phyloP scores from a whole-genome alignment of 2,113 vertebrate species.

The Thunnus thynnus region DNA sequence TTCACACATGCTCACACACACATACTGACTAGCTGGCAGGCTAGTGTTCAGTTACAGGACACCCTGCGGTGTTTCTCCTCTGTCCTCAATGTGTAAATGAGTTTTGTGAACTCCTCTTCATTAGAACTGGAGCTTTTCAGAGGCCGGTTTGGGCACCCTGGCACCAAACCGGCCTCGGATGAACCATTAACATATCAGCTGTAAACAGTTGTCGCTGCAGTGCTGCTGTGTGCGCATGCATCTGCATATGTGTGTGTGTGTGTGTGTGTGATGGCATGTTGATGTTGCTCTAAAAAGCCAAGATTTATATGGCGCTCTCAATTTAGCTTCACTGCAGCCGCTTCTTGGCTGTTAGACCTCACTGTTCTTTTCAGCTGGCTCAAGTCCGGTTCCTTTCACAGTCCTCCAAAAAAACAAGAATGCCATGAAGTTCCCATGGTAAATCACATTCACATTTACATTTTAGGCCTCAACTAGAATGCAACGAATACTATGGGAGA shows the following conservation, averaged over 20 bases:
- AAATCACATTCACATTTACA: constrained; percentile 79
- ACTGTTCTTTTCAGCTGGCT: constrained; percentile 72
- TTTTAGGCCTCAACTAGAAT: constrained; percentile 60
- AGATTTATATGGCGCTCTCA: constrained; percentile 73
- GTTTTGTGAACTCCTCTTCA: constrained; percentile 45
- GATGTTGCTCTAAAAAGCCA: constrained; percentile 54
- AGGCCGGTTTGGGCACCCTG: constrained; percentile 12
- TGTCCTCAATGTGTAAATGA: constrained; percentile 24
- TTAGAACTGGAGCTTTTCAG: constrained; percentile 21
- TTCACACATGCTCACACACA: constrained; percentile 42
- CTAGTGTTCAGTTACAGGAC: constrained; percentile 40
- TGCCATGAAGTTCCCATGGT: constrained; percentile 77
- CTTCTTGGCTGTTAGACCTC: constrained; percentile 66
- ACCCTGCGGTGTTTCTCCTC: constrained; percentile 26
- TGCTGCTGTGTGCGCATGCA: constrained; percentile 42
- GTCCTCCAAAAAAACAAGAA: constrained; percentile 71
- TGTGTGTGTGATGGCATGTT: constrained; percentile 20
- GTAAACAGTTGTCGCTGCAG: constrained; percentile 50
- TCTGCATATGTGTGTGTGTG: constrained; percentile 44
- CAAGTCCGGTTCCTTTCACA: constrained; percentile 67
- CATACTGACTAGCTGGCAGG: constrained; percentile 37
- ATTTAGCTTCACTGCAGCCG: constrained; percentile 66
- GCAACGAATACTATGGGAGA: constrained; percentile 33
- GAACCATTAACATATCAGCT: constrained; percentile 52
- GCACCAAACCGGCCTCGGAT: constrained; percentile 15